A percentile compares a stretch with the other conserved stretches of the same genome.
Conservation (phyloP, 2,797 vertebrate species). For the Oreortyx pictus region DNA sequence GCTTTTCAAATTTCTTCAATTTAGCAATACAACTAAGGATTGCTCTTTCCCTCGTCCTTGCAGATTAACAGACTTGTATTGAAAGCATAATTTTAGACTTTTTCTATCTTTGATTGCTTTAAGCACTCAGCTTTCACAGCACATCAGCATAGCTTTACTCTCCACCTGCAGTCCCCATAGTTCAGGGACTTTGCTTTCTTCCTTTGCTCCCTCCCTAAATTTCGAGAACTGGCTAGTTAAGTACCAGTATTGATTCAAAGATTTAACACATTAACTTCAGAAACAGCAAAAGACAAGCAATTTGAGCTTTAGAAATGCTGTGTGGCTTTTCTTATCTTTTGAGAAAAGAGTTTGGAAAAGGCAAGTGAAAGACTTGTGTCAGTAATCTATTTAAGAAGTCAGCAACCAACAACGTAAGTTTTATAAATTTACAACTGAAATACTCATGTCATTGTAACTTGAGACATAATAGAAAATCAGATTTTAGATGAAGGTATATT, state of each 20-base stretch:
- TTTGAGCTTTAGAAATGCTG: slow-evolving; percentile 39
- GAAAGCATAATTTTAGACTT: slow-evolving; percentile 32
- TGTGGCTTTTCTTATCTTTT: background rate
- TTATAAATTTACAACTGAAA: slow-evolving; percentile 19
- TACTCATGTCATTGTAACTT: background rate
- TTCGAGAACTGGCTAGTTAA: background rate
- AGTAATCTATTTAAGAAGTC: background rate
- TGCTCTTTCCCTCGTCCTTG: slow-evolving; percentile 7
- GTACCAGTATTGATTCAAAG: background rate
- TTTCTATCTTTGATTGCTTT: background rate
- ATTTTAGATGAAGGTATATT: background rate
- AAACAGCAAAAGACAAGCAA: background rate
- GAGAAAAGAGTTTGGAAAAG: slow-evolving; percentile 32
- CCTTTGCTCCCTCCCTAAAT: background rate
- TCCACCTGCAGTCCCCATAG: background rate
- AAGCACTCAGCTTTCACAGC: slow-evolving; percentile 9
- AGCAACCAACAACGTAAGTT: background rate
- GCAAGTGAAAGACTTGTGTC: background rate
- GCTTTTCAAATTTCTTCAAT: slow-evolving; percentile 28
- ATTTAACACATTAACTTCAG: slow-evolving; percentile 20
- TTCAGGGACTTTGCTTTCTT: background rate
- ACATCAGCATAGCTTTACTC: background rate
- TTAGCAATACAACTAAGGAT: background rate
- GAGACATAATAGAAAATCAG: slow-evolving; percentile 19
- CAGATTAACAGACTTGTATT: slow-evolving; percentile 14